Percentiles rank a stretch among this genome's conserved stretches.
These are phyloP conservation scores for Hymenochirus boettgeri DNA, from an alignment of 2,113 vertebrate species.

Conservation along the genomic window DNA sequence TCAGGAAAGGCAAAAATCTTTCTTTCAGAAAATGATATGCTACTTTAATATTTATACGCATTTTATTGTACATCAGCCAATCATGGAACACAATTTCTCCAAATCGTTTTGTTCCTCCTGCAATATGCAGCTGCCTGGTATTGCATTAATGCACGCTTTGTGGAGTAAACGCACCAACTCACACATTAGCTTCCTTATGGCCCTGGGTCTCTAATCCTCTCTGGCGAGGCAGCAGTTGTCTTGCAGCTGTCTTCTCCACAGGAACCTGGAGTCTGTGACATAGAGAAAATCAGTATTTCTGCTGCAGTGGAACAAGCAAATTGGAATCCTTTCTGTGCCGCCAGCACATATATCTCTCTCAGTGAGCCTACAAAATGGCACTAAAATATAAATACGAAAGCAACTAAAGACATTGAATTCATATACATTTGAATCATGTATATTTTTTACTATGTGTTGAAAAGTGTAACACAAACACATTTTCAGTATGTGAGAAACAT, in stretches of 20 bases:
- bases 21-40: slow-evolving; percentile 37
- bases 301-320: slow-evolving; percentile 11
- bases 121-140: slow-evolving; percentile 41
- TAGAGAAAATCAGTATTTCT: slow-evolving; percentile 19
- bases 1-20: slow-evolving; percentile 21
- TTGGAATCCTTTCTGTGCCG: neutral
- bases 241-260: slow-evolving; percentile 37
- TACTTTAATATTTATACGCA: slow-evolving; percentile 38
- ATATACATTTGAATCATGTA: too few relatives aligned
- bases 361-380: too few relatives aligned
- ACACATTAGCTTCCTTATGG: slow-evolving; percentile 37
- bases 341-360: neutral
- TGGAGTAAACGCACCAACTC: slow-evolving; percentile 36
- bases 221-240: slow-evolving; percentile 41
- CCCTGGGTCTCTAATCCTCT: slow-evolving; percentile 30
- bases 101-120: slow-evolving; percentile 39
- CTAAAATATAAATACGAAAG: too few relatives aligned
- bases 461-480: too few relatives aligned
- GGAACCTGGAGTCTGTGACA: slow-evolving; percentile 22
- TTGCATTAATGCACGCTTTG: slow-evolving; percentile 43
- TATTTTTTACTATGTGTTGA: too few relatives aligned
- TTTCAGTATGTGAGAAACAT: too few relatives aligned
- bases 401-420: too few relatives aligned
- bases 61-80: slow-evolving; percentile 36
- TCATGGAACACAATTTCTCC: slow-evolving; percentile 31